Evolutionary conservation across 2,888 invertebrate genomes (phyloP), one percentile per base, ranked within the genome.

Genomic region (Scaptomyza cyrtandrae): DNA sequence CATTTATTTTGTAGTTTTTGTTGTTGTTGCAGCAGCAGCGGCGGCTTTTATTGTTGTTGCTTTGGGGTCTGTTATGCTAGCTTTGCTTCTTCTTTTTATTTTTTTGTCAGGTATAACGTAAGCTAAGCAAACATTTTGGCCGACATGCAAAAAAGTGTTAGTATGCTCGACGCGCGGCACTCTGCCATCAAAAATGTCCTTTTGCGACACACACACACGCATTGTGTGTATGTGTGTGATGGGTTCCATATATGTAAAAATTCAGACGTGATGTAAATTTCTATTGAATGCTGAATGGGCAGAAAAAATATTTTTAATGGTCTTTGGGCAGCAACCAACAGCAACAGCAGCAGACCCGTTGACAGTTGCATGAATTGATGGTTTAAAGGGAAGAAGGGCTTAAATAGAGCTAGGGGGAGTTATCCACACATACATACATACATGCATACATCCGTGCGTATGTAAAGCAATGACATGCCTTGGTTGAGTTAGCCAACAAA

Each of bases 201-300:
- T 82, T 82, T 74, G 62, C 80, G 70, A 59, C 53, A 58, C 50
- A 58, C 54, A 48, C 27, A 45, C 27, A 43, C 41, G 49, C 53
- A 41, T 13, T 13, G 24, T 49, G 13, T 44, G 44, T 14, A 24
- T 48, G 33, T 46, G 27, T 35, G 39, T 62, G 53, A 41, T 59
- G 55, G 50, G 37, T 48, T 52, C 19, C 71, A 48, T 66, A 53
- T 61, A 69, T 81, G 86, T 81, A 86, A 84, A 84, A 81, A 74
- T 65, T 81, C 85, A 82, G 85, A 88, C 84, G 89, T 88, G 84
- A 84, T 88, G 89, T 88, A 84, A 84, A 88, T 84, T 84, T 84
- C 89, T 88, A 84, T 84, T 87, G 87, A 84, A 87, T 87, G 84
- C 84, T 88, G 84, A 84, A 85, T 87, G 87, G 79, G 82, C 84